Evolutionary conservation across 1,140 invertebrate genomes (phyloP).

Genomic region (Philopotamus ludificatus): DNA sequence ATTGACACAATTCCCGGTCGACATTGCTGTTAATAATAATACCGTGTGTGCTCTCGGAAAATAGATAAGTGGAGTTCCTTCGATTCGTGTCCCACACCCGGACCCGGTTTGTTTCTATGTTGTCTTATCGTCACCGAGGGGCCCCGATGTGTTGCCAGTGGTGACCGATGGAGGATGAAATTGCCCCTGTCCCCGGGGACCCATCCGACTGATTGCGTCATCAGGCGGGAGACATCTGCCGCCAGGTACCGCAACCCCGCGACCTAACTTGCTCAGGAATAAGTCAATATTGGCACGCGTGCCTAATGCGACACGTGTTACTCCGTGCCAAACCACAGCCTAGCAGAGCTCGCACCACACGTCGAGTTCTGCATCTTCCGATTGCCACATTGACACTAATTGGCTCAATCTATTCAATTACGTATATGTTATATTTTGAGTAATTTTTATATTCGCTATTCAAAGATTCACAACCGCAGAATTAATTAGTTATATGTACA

Average conservation of each 20-base stretch:
- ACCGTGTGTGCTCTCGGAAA: too few species aligned
- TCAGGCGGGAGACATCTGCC: constrained; percentile 17
- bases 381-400: too few species aligned
- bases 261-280: neutral
- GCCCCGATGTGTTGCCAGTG: neutral
- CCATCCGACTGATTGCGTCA: constrained; percentile 32
- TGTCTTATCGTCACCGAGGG: neutral
- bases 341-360: neutral
- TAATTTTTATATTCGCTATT: too few species aligned
- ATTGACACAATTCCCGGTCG: too few species aligned
- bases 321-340: neutral
- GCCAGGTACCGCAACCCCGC: constrained; percentile 9
- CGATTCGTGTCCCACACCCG: too few species aligned
- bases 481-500: constrained; percentile 4
- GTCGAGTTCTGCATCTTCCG: neutral
- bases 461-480: neutral
- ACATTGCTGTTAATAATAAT: too few species aligned
- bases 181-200: constrained; percentile 26
- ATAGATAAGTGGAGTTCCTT: too few species aligned
- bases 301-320: neutral
- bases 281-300: neutral
- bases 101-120: neutral
- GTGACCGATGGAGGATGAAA: constrained; percentile 38
- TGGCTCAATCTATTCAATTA: too few species aligned
- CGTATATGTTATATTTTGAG: too few species aligned